Base-by-base conservation (phyloP, 2,797 vertebrate genomes). In the Meda fulgida region DNA sequence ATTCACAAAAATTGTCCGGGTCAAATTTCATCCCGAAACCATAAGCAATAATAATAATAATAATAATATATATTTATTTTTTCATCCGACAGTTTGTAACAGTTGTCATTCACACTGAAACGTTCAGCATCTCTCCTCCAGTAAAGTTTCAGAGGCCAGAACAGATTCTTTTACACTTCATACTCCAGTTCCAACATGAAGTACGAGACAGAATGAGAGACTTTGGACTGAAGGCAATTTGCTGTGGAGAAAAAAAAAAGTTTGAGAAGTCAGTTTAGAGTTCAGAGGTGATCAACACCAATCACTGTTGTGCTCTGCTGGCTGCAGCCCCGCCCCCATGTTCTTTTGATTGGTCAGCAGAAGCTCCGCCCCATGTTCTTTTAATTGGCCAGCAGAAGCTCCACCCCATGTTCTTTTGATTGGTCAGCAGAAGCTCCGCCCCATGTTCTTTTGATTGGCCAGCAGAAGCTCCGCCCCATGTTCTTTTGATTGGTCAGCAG, bases 221-320 rank as follows among this genome's bases (percentile, higher is more conserved):
- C 40, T 38, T 26, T n/a, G 26, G 18, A 43, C 53, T 48, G 19
- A 58, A 73, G 26, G 31, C 26, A 48, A 7, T 9, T 9, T 36
- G 48, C 48, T 14, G 14, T 38, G 29, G 14, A 55, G 19, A 5
- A 63, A 5, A n/a, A 63, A 5, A n/a, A 14, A 29, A 29, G 58
- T 29, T 29, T 29, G 21, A 34, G 8, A 8, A 58, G 16, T 36
- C 18, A 48, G n/a, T 16, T 65, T 31, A 63, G 78, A 19, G 78
- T 13, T 40, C n/a, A 40, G n/a, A 26, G 8, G 29, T 19, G 48
- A 14, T 36, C 48, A 48, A 71, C 9, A 1, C 43, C 18, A 60
- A 67, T 94, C 91, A 94, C 71, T 83, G 85, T 31, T 86, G 72
- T 51, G 88, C 85, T 16, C 80, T 83, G 81, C 34, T 86, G 18